phyloP scores from a whole-genome alignment of 1,140 invertebrate genomes.

The Drosophila ironensis region DNA sequence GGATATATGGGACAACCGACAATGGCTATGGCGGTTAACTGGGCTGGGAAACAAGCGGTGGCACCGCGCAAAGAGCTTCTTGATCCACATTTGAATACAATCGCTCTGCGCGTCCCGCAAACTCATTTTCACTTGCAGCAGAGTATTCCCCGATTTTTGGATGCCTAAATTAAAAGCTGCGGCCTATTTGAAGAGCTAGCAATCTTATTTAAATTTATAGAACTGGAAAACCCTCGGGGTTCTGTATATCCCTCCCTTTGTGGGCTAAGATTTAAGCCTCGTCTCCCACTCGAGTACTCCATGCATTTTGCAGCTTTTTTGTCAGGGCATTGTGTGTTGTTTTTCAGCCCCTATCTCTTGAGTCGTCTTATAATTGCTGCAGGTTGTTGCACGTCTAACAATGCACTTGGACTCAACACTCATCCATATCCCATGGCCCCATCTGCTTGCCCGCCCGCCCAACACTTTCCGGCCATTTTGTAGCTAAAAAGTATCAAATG shows the following conservation, averaged over 20 bases:
- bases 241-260: too few species aligned
- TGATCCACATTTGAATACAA: slow-evolving; percentile 24
- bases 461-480: slow-evolving; percentile 43
- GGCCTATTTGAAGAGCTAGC: background rate
- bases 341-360: background rate
- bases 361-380: slow-evolving; percentile 50
- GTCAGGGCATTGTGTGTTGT: slow-evolving; percentile 38
- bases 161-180: background rate
- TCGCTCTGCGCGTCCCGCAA: background rate
- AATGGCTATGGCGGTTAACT: slow-evolving; percentile 3
- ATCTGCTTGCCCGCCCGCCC: slow-evolving; percentile 1
- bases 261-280: too few species aligned
- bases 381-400: slow-evolving; percentile 68
- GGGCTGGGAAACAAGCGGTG: slow-evolving; percentile 3
- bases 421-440: slow-evolving; percentile 12
- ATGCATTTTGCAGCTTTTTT: slow-evolving; percentile 62
- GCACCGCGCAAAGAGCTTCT: slow-evolving; percentile 25
- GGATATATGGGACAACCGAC: slow-evolving; percentile 34
- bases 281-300: slow-evolving; percentile 57
- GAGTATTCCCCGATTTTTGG: background rate
- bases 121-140: slow-evolving; percentile 10
- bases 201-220: background rate
- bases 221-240: too few species aligned
- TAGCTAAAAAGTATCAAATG: slow-evolving; percentile 60
- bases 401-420: slow-evolving; percentile 57